Conservation (phyloP, 2,113 vertebrate species). For the Odocoileus hemionus region DNA sequence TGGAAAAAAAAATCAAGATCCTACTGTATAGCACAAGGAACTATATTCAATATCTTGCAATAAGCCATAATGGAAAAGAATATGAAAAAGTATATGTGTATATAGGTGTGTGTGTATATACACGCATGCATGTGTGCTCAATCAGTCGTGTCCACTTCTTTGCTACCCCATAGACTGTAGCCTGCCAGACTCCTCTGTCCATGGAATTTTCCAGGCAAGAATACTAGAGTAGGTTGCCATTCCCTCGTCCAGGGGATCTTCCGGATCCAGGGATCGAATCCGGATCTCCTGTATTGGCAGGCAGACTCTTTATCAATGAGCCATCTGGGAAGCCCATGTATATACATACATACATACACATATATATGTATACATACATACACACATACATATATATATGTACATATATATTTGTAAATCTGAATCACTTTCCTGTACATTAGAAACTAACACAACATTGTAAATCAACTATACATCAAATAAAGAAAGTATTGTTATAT, state of each 20-base stretch:
- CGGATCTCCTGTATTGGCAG: neutral
- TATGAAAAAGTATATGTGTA: neutral
- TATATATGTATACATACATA: no score
- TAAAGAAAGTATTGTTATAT: neutral
- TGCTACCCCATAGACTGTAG: neutral
- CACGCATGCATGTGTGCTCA: neutral
- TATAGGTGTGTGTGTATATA: neutral
- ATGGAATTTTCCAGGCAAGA: neutral
- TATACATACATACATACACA: neutral
- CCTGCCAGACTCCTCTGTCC: neutral
- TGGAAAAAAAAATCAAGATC: neutral
- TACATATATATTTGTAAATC: neutral
- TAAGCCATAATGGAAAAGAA: neutral
- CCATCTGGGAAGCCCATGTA: neutral
- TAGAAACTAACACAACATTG: neutral
- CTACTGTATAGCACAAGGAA: neutral
- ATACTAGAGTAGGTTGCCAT: neutral
- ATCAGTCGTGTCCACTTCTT: neutral
- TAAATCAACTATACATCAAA: neutral
- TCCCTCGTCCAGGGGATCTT: neutral
- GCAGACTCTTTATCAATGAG: neutral
- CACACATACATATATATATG: no score
- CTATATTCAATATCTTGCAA: neutral
- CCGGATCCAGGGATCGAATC: neutral
- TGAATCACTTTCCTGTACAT: neutral